Percentiles rank a stretch among this genome's conserved stretches.
Conservation (phyloP, 2,888 invertebrate genomes). For the Epistrophe eligans region DNA sequence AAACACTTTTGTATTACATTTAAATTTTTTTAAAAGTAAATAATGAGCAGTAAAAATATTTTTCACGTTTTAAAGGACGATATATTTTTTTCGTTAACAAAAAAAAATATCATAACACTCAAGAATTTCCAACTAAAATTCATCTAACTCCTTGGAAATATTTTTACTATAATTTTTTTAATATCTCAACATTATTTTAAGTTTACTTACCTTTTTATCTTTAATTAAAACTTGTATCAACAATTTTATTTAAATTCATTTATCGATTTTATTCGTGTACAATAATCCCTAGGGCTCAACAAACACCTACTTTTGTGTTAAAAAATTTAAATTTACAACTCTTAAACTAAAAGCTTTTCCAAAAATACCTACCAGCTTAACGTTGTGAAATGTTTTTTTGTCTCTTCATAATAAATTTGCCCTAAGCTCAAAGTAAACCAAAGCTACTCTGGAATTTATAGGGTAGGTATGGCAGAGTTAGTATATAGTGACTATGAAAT, state of each 20-base stretch:
- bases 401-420: slow-evolving; percentile 1
- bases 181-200: too few relatives aligned
- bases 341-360: slow-evolving; percentile 4
- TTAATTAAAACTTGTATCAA: slow-evolving; percentile 5
- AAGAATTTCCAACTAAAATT: too few relatives aligned
- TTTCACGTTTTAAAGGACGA: too few relatives aligned
- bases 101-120: too few relatives aligned
- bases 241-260: slow-evolving; percentile 37
- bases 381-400: neutral
- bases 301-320: neutral
- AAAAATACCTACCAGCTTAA: slow-evolving; percentile 8
- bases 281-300: slow-evolving; percentile 10
- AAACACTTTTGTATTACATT: too few relatives aligned
- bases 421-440: slow-evolving; percentile 17
- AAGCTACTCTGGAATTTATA: neutral
- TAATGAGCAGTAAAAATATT: too few relatives aligned
- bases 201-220: neutral
- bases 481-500: slow-evolving; percentile 6
- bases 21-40: too few relatives aligned
- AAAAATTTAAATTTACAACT: slow-evolving; percentile 14
- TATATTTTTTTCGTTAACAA: too few relatives aligned
- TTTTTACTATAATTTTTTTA: neutral
- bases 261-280: slow-evolving; percentile 36
- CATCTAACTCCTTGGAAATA: too few relatives aligned
- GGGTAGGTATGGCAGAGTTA: neutral